These are phyloP conservation scores for Oxygymnocypris stewartii DNA, from an alignment of 2,113 vertebrate species.

Conservation along the genomic window DNA sequence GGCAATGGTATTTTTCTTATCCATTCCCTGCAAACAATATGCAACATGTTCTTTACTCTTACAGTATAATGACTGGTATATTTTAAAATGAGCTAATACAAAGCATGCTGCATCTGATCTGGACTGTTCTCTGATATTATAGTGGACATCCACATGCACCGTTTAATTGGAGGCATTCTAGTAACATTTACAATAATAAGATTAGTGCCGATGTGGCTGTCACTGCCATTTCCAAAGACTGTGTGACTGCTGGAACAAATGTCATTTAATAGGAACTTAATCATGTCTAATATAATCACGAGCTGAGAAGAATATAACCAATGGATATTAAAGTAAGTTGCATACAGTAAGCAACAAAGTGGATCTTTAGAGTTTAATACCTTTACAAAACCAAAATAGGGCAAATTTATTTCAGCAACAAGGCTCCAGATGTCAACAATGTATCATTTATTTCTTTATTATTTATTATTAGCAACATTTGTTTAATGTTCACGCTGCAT, in stretches of 20 bases:
- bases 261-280: neutral
- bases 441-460: neutral
- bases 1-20: neutral
- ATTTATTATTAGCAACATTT: neutral
- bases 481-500: neutral
- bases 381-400: neutral
- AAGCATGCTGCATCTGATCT: neutral
- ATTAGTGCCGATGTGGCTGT: neutral
- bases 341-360: neutral
- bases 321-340: neutral
- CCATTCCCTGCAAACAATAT: neutral
- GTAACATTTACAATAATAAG: slow-evolving; percentile 29
- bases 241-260: neutral
- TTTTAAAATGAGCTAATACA: slow-evolving; percentile 16
- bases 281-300: neutral
- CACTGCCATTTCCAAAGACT: slow-evolving; percentile 10
- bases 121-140: neutral
- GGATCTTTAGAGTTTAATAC: neutral
- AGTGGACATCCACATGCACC: slow-evolving; percentile 17
- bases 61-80: neutral
- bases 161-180: slow-evolving; percentile 22
- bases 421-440: neutral
- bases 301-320: slow-evolving; percentile 1
- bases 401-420: slow-evolving; percentile 1
- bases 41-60: neutral